These are phyloP conservation scores for Panagrolaimus sp. DNA, from an alignment of 1,140 invertebrate genomes.

Conservation along the genomic window DNA sequence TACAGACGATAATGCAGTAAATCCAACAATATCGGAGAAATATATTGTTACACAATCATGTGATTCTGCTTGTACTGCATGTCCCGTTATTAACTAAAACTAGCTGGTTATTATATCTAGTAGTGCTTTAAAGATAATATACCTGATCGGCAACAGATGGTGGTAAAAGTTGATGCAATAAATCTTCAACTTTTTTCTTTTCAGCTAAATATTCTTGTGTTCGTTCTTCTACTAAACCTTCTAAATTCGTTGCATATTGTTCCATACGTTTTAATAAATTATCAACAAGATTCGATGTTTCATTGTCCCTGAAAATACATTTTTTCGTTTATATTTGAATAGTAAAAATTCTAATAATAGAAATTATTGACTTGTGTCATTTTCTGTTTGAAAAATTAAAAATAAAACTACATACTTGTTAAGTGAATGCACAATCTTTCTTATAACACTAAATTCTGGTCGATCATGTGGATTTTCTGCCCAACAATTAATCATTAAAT, in stretches of 20 bases:
- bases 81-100: constrained; percentile 43
- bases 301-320: constrained; percentile 56
- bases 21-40: constrained; percentile 92
- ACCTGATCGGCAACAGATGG: constrained; percentile 60
- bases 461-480: constrained; percentile 77
- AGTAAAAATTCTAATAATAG: too few species aligned
- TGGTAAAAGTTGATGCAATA: constrained; percentile 87
- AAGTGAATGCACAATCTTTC: constrained; percentile 43
- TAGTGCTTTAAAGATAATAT: too few species aligned
- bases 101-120: too few species aligned
- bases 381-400: too few species aligned
- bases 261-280: constrained; percentile 94
- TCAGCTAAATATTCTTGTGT: constrained; percentile 92
- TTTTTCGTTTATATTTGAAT: too few species aligned
- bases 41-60: constrained; percentile 59
- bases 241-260: constrained; percentile 93
- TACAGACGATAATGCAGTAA: constrained; percentile 81
- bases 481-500: constrained; percentile 81
- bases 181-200: constrained; percentile 90
- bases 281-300: constrained; percentile 85
- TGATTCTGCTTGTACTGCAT: constrained; percentile 56
- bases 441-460: constrained; percentile 67
- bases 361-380: too few species aligned
- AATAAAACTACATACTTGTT: too few species aligned
- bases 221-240: constrained; percentile 84